These are phyloP conservation scores for Neostethus bicornis DNA, from an alignment of 2,797 vertebrate genomes.

Conservation along the genomic window DNA sequence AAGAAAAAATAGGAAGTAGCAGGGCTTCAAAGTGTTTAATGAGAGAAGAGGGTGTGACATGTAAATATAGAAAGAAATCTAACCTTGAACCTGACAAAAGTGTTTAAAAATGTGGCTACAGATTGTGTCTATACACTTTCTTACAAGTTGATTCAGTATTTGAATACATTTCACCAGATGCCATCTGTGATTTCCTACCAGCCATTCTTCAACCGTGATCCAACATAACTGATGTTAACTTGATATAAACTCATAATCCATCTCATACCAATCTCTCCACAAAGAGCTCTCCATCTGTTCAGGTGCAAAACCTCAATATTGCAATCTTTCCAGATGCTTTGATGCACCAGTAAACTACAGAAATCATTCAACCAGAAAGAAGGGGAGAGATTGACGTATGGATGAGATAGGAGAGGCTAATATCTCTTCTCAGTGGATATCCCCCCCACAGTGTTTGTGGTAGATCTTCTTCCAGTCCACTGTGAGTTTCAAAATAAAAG, in stretches of 20 bases:
- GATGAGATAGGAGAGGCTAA: not conserved
- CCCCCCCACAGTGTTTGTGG: not conserved
- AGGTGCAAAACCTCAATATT: constrained; percentile 11
- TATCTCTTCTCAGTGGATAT: constrained; percentile 3
- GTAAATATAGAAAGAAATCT: no score
- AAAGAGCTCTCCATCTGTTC: constrained; percentile 1
- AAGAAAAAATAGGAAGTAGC: no score
- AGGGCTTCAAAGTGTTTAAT: no score
- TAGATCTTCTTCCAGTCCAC: not conserved
- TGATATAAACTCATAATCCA: not conserved
- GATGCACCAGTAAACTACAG: constrained; percentile 4
- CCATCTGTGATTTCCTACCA: no score
- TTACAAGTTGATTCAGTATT: no score
- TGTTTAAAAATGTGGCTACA: no score
- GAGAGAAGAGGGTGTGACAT: no score
- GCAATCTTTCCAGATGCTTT: constrained; percentile 7
- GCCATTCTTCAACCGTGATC: not conserved
- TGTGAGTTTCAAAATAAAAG: not conserved
- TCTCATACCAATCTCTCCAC: constrained; percentile 1
- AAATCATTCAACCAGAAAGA: constrained; percentile 19
- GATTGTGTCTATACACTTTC: no score
- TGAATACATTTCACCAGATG: no score
- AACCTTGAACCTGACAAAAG: no score
- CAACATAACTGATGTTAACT: not conserved
- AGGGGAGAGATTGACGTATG: not conserved